Conservation (phyloP, 2,888 invertebrate genomes). For the Agrotis clavis region DNA sequence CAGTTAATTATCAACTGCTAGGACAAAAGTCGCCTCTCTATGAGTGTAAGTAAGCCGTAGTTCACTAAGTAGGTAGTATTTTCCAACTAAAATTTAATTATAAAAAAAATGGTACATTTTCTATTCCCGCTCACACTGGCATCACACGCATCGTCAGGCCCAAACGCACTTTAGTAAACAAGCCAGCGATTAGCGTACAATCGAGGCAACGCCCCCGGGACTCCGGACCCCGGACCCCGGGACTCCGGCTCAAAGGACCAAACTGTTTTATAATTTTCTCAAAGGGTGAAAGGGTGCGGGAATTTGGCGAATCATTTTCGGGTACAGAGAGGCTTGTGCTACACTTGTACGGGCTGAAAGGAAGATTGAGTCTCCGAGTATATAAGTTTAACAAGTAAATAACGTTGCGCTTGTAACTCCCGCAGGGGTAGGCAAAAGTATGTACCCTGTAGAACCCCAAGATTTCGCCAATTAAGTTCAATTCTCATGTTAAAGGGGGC, state of each 20-base stretch:
- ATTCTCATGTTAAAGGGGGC: background rate
- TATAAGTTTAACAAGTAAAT: constrained; percentile 5
- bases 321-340: constrained; percentile 37
- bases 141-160: constrained; percentile 55
- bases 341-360: constrained; percentile 12
- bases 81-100: too few species aligned
- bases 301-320: constrained; percentile 63
- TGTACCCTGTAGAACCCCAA: background rate
- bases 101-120: too few species aligned
- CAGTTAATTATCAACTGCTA: background rate
- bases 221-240: constrained; percentile 50
- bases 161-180: constrained; percentile 79
- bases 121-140: constrained; percentile 49
- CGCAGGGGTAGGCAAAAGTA: background rate
- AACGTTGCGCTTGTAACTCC: background rate
- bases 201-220: constrained; percentile 69
- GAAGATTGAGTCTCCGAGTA: constrained; percentile 39
- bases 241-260: constrained; percentile 59
- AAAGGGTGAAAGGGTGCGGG: constrained; percentile 60
- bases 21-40: background rate
- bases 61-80: too few species aligned
- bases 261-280: constrained; percentile 66
- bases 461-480: background rate
- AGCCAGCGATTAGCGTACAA: constrained; percentile 78
- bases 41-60: background rate